phyloP scores from a whole-genome alignment of 2,113 vertebrate species.

The Corythaixoides concolor region DNA sequence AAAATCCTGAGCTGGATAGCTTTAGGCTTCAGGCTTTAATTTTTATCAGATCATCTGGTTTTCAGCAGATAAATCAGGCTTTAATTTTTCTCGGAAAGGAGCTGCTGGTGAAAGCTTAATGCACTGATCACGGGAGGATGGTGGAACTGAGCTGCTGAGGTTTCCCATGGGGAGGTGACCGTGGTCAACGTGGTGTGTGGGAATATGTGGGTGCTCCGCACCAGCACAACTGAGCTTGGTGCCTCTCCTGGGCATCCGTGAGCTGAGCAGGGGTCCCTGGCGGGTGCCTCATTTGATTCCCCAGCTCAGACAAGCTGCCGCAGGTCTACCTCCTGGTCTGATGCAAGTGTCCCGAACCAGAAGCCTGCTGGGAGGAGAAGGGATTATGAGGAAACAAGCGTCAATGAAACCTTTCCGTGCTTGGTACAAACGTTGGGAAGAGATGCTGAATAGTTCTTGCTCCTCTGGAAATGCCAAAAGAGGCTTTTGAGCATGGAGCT shows the following conservation, averaged over 20 bases:
- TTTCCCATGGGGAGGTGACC: not conserved
- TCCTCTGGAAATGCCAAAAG: not conserved
- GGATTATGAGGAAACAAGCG: not conserved
- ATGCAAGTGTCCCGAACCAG: not conserved
- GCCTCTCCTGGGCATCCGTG: accelerated
- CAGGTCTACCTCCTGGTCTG: not conserved
- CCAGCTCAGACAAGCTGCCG: not conserved
- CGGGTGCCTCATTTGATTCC: not conserved
- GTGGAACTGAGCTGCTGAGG: not conserved
- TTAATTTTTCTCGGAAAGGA: not conserved
- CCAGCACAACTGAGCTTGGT: accelerated
- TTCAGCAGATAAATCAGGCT: not conserved
- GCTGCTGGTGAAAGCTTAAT: not conserved
- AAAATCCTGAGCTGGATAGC: not conserved
- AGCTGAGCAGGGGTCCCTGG: too few species aligned
- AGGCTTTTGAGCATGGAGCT: not conserved
- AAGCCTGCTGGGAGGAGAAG: not conserved
- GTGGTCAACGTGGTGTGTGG: accelerated
- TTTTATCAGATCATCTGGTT: not conserved
- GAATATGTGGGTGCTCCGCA: not conserved
- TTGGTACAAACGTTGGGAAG: not conserved
- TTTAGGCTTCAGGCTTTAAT: not conserved
- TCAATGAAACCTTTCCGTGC: not conserved
- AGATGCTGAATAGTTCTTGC: not conserved
- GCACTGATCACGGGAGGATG: not conserved